Evolutionary conservation across 1,140 invertebrate species (phyloP).

Genomic region (Adelges cooleyi): DNA sequence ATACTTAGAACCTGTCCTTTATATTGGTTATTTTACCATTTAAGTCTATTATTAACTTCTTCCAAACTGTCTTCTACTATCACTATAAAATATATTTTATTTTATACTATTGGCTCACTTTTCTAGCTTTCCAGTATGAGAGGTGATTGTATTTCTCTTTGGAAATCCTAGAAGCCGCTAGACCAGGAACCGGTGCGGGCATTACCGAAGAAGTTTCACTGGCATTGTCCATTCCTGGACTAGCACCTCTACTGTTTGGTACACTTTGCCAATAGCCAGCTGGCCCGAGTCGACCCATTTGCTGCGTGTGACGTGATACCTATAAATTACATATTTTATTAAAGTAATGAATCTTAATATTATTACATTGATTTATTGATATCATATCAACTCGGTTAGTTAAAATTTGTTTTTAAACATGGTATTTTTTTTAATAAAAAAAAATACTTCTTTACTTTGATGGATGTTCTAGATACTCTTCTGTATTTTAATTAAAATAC

Average conservation of each 20-base stretch:
- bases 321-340: not conserved
- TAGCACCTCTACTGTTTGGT: conserved; percentile 31
- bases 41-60: not conserved
- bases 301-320: conserved; percentile 11
- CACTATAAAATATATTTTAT: not conserved
- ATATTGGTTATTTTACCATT: no score
- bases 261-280: conserved; percentile 7
- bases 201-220: conserved; percentile 35
- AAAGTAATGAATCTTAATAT: no score
- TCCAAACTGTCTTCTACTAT: not conserved
- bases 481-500: no score
- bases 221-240: conserved; percentile 33
- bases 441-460: no score
- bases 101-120: conserved; percentile 29
- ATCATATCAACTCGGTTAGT: no score
- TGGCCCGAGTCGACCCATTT: conserved; percentile 5
- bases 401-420: no score
- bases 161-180: conserved; percentile 29
- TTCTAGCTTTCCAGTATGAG: conserved; percentile 70
- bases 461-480: no score
- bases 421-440: no score
- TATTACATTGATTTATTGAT: no score
- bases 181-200: conserved; percentile 30
- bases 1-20: no score
- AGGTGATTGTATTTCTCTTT: conserved; percentile 54